Base-by-base conservation (phyloP, 2,797 vertebrate genomes). In the Enteromius afrohamiltoni region DNA sequence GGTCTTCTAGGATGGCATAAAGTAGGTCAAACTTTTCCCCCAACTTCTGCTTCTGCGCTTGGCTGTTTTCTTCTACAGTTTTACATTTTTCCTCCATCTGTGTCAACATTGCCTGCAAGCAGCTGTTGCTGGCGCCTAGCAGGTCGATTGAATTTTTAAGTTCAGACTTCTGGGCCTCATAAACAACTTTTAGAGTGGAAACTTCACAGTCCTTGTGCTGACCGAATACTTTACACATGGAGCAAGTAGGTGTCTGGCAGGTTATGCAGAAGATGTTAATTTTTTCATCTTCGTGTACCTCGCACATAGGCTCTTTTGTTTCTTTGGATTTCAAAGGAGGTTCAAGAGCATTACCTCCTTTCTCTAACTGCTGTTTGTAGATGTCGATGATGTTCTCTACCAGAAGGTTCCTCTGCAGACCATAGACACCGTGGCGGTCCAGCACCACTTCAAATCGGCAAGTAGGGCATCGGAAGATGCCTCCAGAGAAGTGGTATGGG, bases 301-400 rank as follows among this genome's bases (percentile, higher is more conserved):
- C 92, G 88, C 97, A 98, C 94, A 92, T 93, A 2, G 93, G 94
- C 84, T 95, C 93, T 67, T 91, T 90, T 78, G 68, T 6, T 62
- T 90, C 89, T 37, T 88, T 89, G 85, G 89, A 74, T 83, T 92
- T 93, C 47, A 91, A 71, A 2, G 89, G 89, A 0, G 79, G 81
- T 19, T 92, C 91, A 2, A 80, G 74, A 23, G 53, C 2, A n/a
- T 58, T 40, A 10, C 47, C 82, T n/a, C 83, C 80, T 86, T 90
- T 90, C 87, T 90, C 96, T 93, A 95, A 89, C 86, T 97, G 96
- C 87, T 96, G 95, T 88, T 97, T 97, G 91, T 96, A 97, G 89
- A 97, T 95, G 81, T 97, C 97, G 2, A 97, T 97, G 91, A 97
- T 97, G 91, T 97, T 97, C 90, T 97, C 97, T 88, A 97, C 97